These are phyloP conservation scores for Falco naumanni DNA, from an alignment of 2,797 vertebrate genomes.

Conservation along the genomic window DNA sequence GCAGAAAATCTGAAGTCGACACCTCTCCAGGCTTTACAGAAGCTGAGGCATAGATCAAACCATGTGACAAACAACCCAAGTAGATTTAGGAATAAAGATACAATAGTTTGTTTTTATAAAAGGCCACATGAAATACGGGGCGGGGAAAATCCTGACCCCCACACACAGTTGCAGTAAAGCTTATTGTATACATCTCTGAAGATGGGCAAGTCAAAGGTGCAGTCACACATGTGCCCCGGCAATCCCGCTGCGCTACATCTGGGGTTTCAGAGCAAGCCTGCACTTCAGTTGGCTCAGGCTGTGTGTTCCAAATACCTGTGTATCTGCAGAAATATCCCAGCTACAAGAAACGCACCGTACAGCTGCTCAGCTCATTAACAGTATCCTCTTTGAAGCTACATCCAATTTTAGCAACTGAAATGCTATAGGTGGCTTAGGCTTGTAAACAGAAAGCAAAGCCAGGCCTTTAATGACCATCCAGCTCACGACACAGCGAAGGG, in stretches of 20 bases:
- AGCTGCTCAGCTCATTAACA: slow-evolving; percentile 27
- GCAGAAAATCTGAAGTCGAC: background rate
- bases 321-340: slow-evolving; percentile 21
- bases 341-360: background rate
- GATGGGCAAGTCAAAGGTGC: background rate
- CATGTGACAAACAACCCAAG: background rate
- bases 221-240: background rate
- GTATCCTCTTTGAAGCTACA: background rate
- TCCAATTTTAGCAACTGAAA: slow-evolving; percentile 31
- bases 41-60: background rate
- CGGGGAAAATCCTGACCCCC: background rate
- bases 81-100: background rate
- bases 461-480: background rate
- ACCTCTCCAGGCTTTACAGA: background rate
- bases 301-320: background rate
- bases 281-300: background rate
- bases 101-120: background rate
- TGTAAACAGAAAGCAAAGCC: background rate
- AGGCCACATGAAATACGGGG: background rate
- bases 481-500: background rate
- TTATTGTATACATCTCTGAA: background rate
- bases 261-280: background rate
- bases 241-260: background rate
- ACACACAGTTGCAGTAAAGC: background rate
- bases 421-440: background rate